Base-by-base conservation (phyloP, 2,888 invertebrate species). In the Zootermopsis nevadensis region DNA sequence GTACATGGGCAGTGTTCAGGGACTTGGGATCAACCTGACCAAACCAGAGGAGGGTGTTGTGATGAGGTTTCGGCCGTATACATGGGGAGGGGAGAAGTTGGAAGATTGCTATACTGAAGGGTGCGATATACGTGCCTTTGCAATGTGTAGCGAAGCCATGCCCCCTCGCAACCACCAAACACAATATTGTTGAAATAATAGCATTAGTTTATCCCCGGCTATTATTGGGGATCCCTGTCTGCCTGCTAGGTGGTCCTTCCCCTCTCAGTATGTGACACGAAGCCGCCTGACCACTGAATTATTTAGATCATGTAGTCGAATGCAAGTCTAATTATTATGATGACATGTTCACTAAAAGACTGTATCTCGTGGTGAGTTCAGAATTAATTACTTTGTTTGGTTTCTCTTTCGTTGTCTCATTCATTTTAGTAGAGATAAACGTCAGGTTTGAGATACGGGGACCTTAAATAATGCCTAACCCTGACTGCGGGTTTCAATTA, bases 171-270 rank as follows among this genome's bases (percentile, higher is more conserved):
- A 19, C 77, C 79, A 53, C 79, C 79, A 79, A 79, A 84, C 83
- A 85, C 84, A 84, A 85, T 85, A 85, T 85, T 85, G 85, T 85
- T 85, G 85, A 85, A 85, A 85, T 85, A 85, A 85, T 85, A 82
- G 84, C 85, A 85, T 85, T 85, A 85, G 84, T 84, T 85, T 84
- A 85, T 84, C 85, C 84, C 82, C 38, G 67, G 82, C 85, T 85
- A 83, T 84, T 85, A 85, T 84, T 84, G 83, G 80, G 42, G 80
- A 82, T 84, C 60, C 60, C n/a, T n/a, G 60, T 27, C 60, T 60
- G 60, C 60, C n/a, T 60, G 60, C 19, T 33, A 69, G 69, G 69
- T 33, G 31, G 33, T 33, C 33, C 33, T 15, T 33, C 31, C 69
- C 69, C 19, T 22, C 33, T 19, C 22, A 33, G 19, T 69, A 33